Evolutionary conservation across 1,140 invertebrate genomes (phyloP).

Genomic region (Leptopilina clavipes): DNA sequence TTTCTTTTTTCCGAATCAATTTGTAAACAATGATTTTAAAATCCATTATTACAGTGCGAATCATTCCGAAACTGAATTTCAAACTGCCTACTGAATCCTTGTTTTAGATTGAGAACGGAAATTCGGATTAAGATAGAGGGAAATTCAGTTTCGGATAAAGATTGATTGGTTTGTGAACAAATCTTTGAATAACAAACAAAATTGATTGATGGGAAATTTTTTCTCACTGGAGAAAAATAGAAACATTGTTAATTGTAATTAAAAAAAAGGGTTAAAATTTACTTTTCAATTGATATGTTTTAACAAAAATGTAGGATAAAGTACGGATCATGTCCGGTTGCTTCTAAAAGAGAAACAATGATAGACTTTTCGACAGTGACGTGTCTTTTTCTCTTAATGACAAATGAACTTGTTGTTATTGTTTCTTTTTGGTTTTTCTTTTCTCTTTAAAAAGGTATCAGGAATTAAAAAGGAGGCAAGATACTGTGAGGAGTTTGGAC

Average conservation of each 20-base stretch:
- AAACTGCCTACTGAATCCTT: too few species aligned
- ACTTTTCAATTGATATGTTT: not conserved
- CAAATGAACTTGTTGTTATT: slow-evolving; percentile 11
- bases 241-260: too few species aligned
- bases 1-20: too few species aligned
- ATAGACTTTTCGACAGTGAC: not conserved
- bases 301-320: not conserved
- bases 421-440: not conserved
- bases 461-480: slow-evolving; percentile 21
- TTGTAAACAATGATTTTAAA: too few species aligned
- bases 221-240: not conserved
- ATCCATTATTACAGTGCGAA: too few species aligned
- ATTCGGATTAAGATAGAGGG: too few species aligned
- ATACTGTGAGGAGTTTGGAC: slow-evolving; percentile 35
- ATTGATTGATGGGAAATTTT: not conserved
- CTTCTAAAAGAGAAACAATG: not conserved
- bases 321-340: not conserved
- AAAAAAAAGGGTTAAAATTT: not conserved
- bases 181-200: not conserved
- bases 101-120: too few species aligned
- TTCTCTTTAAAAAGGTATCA: not conserved
- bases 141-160: too few species aligned
- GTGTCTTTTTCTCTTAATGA: not conserved
- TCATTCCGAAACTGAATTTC: too few species aligned
- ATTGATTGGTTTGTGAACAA: not conserved